Evolutionary conservation across 1,140 invertebrate genomes (phyloP).

Genomic region (Zaprionus taronus): DNA sequence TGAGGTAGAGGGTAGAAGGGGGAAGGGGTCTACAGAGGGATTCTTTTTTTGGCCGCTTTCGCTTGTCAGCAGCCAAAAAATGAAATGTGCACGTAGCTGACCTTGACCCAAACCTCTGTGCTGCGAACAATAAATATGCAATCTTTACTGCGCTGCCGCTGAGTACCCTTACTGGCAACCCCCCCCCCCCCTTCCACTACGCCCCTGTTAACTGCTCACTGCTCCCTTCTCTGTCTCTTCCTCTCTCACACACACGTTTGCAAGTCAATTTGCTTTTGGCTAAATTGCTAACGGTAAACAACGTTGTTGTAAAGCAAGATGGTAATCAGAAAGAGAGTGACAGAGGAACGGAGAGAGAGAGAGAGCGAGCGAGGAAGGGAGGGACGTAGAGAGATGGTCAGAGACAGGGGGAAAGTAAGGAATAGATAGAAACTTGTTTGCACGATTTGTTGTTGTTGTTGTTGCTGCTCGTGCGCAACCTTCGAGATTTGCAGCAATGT

Average conservation of each 20-base stretch:
- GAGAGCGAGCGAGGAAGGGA: constrained; percentile 1
- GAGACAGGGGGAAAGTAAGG: constrained; percentile 10
- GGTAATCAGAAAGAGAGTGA: constrained; percentile 6
- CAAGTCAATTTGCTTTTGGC: constrained; percentile 65
- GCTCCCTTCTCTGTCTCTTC: background rate
- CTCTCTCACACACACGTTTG: background rate
- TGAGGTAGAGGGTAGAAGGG: background rate
- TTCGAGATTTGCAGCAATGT: constrained; percentile 45
- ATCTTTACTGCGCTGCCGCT: constrained; percentile 48
- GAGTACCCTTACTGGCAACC: background rate
- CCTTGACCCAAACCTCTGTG: constrained; percentile 64
- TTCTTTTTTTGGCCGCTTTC: constrained; percentile 32
- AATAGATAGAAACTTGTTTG: constrained; percentile 63
- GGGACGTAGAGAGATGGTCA: background rate
- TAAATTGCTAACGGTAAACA: constrained; percentile 78
- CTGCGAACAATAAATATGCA: constrained; percentile 69
- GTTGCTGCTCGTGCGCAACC: constrained; percentile 49
- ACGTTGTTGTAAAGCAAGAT: constrained; percentile 21
- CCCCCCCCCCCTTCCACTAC: background rate
- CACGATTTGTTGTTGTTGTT: constrained; percentile 32
- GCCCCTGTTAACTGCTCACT: background rate
- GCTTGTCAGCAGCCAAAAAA: constrained; percentile 57
- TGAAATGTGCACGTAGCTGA: constrained; percentile 77
- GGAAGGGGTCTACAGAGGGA: background rate
- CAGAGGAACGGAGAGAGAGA: background rate